phyloP scores from a whole-genome alignment of 2,888 invertebrate species.

The Eristalis pertinax region DNA sequence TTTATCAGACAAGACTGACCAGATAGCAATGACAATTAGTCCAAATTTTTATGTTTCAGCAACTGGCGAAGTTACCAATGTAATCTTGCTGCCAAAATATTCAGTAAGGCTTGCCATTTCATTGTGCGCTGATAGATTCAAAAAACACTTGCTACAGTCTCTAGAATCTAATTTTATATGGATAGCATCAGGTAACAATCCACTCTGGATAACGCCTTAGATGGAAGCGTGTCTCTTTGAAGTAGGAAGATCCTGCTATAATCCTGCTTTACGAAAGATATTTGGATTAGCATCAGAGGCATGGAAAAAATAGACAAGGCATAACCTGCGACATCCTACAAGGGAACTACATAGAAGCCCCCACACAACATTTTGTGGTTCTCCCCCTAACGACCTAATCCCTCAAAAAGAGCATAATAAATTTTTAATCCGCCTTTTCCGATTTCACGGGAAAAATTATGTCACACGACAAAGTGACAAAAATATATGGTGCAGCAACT shows the following conservation, averaged over 20 bases:
- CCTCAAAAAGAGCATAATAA: conserved; percentile 18
- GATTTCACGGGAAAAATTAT: conserved; percentile 3
- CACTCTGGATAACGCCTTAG: not conserved
- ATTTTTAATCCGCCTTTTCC: conserved; percentile 35
- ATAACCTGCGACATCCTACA: not conserved
- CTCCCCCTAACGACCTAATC: not conserved
- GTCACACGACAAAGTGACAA: conserved; percentile 26
- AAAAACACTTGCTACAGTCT: not conserved
- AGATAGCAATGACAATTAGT: too few relatives aligned
- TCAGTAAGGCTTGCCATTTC: too few relatives aligned
- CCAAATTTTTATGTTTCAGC: too few relatives aligned
- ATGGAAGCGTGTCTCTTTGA: not conserved
- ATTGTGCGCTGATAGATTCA: too few relatives aligned
- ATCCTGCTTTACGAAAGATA: not conserved
- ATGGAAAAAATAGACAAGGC: not conserved
- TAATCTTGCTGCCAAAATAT: too few relatives aligned
- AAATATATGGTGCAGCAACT: conserved; percentile 23
- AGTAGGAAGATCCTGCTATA: not conserved
- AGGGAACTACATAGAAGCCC: not conserved
- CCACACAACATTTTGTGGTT: not conserved
- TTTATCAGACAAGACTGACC: too few relatives aligned
- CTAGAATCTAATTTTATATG: not conserved
- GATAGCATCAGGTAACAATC: not conserved
- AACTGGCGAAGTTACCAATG: too few relatives aligned
- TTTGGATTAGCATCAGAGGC: not conserved